Evolutionary conservation across 2,888 invertebrate species (phyloP).

Genomic region (Orthonevra nobilis): DNA sequence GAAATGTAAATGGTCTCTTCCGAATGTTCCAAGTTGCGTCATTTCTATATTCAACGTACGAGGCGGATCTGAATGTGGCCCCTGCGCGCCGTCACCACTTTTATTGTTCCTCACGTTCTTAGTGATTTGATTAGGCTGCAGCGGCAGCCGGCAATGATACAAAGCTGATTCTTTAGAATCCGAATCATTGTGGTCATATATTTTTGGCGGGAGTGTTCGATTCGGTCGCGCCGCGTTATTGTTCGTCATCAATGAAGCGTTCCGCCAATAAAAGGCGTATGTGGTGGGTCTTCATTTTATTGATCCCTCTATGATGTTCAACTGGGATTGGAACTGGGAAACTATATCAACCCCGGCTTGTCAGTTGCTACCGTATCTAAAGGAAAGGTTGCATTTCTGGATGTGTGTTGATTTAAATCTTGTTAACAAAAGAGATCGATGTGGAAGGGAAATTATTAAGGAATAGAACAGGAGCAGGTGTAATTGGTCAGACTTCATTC

Average conservation of each 20-base stretch:
- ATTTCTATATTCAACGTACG: conserved; percentile 46
- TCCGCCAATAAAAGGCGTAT: conserved; percentile 43
- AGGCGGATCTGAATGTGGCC: no score
- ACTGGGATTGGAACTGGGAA: no score
- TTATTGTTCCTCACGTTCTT: conserved; percentile 10
- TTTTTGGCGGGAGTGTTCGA: conserved; percentile 30
- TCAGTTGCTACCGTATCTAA: no score
- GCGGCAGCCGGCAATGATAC: conserved; percentile 39
- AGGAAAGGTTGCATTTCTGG: no score
- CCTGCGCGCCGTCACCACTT: conserved; percentile 24
- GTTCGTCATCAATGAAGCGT: conserved; percentile 54
- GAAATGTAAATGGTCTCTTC: no score
- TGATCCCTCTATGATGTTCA: no score
- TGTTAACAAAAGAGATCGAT: no score
- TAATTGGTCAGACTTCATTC: no score
- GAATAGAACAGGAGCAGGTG: no score
- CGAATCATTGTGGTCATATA: conserved; percentile 18
- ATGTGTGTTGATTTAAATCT: no score
- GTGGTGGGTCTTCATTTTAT: conserved; percentile 42
- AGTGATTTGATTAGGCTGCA: conserved; percentile 50
- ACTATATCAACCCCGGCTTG: no score
- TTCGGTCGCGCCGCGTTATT: conserved; percentile 41
- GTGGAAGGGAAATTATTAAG: no score
- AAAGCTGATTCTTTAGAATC: conserved; percentile 46
- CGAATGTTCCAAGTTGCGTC: conserved; percentile 61